Conservation (phyloP, 2,888 invertebrate species). For the Agrotis puta region DNA sequence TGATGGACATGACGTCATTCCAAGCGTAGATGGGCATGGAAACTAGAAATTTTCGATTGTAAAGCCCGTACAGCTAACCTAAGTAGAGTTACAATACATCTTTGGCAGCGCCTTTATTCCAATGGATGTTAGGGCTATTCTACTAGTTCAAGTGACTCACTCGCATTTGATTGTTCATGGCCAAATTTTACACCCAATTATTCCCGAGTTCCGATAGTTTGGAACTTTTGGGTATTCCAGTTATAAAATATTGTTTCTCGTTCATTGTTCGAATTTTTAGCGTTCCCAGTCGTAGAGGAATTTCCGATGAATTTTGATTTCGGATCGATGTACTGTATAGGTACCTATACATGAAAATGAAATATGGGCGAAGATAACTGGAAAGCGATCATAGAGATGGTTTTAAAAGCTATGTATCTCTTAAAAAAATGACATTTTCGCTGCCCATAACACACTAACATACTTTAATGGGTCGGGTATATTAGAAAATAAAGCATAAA, state of each 20-base stretch:
- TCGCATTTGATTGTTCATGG: neutral
- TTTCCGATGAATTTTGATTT: neutral
- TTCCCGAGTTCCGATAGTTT: constrained; percentile 1
- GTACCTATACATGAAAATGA: too few species aligned
- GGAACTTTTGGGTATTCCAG: neutral
- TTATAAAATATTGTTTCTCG: constrained; percentile 7
- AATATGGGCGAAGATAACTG: too few species aligned
- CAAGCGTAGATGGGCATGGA: constrained; percentile 28
- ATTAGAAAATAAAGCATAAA: too few species aligned
- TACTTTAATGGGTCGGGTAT: too few species aligned
- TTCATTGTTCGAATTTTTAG: neutral
- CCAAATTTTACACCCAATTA: constrained; percentile 3
- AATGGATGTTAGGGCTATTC: neutral
- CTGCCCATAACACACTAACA: too few species aligned
- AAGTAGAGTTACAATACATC: constrained; percentile 1
- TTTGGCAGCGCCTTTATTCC: constrained; percentile 1
- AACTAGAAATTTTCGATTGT: constrained; percentile 23
- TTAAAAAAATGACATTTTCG: too few species aligned
- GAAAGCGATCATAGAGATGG: too few species aligned
- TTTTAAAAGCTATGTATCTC: too few species aligned
- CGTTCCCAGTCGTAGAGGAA: neutral
- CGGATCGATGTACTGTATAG: too few species aligned
- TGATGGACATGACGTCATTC: constrained; percentile 56
- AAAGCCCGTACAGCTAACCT: neutral
- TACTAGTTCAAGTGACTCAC: neutral